Percentiles rank a stretch among this genome's conserved stretches.
Evolutionary conservation across 2,113 vertebrate genomes (phyloP).

Genomic region (Toxotes chatareus): DNA sequence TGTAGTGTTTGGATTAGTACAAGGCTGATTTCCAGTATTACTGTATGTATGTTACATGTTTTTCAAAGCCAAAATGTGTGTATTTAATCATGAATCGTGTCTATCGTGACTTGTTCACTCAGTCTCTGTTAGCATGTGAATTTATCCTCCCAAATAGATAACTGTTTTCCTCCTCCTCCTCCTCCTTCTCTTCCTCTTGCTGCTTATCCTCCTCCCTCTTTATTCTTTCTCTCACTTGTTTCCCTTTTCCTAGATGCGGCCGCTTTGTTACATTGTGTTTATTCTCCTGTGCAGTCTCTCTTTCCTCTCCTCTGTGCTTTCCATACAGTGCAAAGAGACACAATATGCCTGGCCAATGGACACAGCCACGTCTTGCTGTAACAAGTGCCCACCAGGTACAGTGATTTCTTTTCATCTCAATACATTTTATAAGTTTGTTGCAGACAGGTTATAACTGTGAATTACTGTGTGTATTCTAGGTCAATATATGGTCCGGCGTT

Average conservation of each 20-base stretch:
- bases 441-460: constrained; percentile 1
- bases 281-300: constrained; percentile 25
- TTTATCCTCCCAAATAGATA: not conserved
- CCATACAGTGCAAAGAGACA: not conserved
- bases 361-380: not conserved
- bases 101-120: not conserved
- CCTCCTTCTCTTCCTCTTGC: not conserved
- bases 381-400: constrained; percentile 71
- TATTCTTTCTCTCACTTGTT: not conserved
- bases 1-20: not conserved
- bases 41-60: not conserved
- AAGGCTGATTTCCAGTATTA: not conserved
- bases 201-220: not conserved
- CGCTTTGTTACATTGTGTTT: constrained; percentile 12
- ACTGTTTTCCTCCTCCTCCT: not conserved
- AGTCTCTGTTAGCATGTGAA: not conserved
- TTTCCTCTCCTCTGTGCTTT: not conserved
- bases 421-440: not conserved
- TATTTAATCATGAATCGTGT: not conserved
- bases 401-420: not conserved
- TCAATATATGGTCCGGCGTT: accelerated
- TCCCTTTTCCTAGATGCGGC: constrained; percentile 56
- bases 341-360: constrained; percentile 43
- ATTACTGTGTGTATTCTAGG: constrained; percentile 56
- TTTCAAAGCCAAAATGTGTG: not conserved